Evolutionary conservation across 2,888 invertebrate species (phyloP).

Genomic region (Tipula lateralis): DNA sequence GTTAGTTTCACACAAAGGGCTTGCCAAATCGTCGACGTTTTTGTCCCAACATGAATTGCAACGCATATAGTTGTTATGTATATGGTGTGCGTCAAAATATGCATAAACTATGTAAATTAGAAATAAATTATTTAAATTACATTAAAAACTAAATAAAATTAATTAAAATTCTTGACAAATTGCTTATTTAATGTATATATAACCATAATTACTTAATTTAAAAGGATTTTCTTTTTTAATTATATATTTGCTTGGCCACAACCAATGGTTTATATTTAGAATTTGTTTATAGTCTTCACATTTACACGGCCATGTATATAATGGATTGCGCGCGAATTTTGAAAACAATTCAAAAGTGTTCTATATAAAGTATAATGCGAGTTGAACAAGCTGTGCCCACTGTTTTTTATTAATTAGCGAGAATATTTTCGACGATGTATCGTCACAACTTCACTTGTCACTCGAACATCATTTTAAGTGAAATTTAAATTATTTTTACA

Average conservation of each 20-base stretch:
- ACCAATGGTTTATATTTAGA: background rate
- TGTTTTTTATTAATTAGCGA: background rate
- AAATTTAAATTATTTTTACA: background rate
- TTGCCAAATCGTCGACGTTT: too few relatives aligned
- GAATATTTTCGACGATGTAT: background rate
- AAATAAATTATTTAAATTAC: background rate
- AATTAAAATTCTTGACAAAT: conserved; percentile 19
- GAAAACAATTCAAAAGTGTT: background rate
- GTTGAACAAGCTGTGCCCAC: background rate
- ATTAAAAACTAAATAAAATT: background rate
- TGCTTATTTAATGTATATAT: background rate
- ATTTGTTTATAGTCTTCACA: background rate
- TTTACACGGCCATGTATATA: too few relatives aligned
- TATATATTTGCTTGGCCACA: background rate
- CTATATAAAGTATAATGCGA: background rate
- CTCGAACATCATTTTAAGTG: background rate
- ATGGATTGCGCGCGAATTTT: background rate
- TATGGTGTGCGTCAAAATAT: background rate
- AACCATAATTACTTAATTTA: background rate
- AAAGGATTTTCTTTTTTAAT: background rate
- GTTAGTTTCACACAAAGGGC: background rate
- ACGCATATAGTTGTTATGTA: background rate
- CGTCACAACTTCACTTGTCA: background rate
- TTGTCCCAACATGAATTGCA: background rate
- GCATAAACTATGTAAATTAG: background rate